These are phyloP conservation scores for Lethocerus indicus DNA, from an alignment of 1,140 invertebrate genomes.

Conservation along the genomic window DNA sequence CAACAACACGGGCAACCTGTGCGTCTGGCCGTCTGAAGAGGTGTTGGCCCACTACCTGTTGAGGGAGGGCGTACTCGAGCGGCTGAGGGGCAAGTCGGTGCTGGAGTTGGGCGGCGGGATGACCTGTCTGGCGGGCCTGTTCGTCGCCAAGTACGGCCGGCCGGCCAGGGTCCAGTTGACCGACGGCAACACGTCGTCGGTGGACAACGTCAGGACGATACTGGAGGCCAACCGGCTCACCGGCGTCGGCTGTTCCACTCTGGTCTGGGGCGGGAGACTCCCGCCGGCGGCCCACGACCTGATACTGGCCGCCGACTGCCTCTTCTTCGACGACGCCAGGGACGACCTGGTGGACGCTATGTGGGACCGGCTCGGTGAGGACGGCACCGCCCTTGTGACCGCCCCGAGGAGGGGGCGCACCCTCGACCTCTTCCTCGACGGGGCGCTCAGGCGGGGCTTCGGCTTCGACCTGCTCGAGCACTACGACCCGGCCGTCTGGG, in stretches of 20 bases:
- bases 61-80: slow-evolving; percentile 34
- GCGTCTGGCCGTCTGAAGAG: slow-evolving; percentile 81
- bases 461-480: slow-evolving; percentile 32
- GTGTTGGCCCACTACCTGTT: slow-evolving; percentile 58
- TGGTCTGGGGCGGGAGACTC: slow-evolving; percentile 26
- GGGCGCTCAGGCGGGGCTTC: slow-evolving; percentile 38
- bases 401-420: slow-evolving; percentile 56
- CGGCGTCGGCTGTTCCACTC: slow-evolving; percentile 25
- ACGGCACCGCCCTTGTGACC: slow-evolving; percentile 53
- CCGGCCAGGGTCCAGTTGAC: slow-evolving; percentile 44
- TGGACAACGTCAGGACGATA: slow-evolving; percentile 53
- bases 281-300: slow-evolving; percentile 37
- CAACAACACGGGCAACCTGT: slow-evolving; percentile 83
- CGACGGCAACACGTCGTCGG: slow-evolving; percentile 59
- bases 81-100: slow-evolving; percentile 44
- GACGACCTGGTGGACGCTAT: slow-evolving; percentile 51
- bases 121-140: slow-evolving; percentile 63
- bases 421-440: slow-evolving; percentile 45
- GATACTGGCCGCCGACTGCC: slow-evolving; percentile 59
- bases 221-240: slow-evolving; percentile 35
- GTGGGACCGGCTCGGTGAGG: slow-evolving; percentile 39
- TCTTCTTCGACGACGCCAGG: slow-evolving; percentile 68
- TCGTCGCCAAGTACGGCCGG: slow-evolving; percentile 47
- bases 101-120: slow-evolving; percentile 73
- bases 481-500: slow-evolving; percentile 47